Evolutionary conservation across 1,140 invertebrate genomes (phyloP), one percentile per base, ranked within the genome.

Genomic region (Plodia interpunctella): DNA sequence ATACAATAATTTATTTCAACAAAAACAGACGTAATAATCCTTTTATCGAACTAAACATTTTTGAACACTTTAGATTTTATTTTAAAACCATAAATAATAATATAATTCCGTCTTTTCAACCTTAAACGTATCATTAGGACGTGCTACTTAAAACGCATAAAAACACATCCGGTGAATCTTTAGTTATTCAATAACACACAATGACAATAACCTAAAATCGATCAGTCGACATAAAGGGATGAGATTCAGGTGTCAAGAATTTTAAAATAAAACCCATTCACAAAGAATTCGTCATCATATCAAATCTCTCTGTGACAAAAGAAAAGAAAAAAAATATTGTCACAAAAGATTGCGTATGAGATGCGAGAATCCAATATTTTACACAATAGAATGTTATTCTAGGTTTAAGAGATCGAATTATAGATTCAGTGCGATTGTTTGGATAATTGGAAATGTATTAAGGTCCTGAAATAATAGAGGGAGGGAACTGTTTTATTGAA

Each of bases 231-330:
- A 66, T 58, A 74, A 76, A 78, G 66, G 69, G 71, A 74, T 70
- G 60, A 54, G 76, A 76, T 83, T 86, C 84, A 83, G 84, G 84
- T 87, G 84, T 87, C 81, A 85, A 76, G 78, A 73, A 69, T 55
- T 66, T 63, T 66, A 76, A 72, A 78, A 82, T 72, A 73, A 71
- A 70, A 72, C 66, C 72, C 71, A 78, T 76, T 74, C 72, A 80
- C 62, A 75, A 72, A 66, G 70, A 68, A 81, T 83, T 74, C 78
- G 76, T 83, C 78, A 77, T 74, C 74, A 81, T 76, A 83, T 87
- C 80, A 77, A 77, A 82, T 80, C 72, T 68, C 72, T 63, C 68
- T 68, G 66, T 70, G n/a, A n/a, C 49, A 72, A 75, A 74, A 73
- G 68, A 61, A 65, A 50, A 63, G 68, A 63, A 76, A 70, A 68